phyloP scores from a whole-genome alignment of 2,888 invertebrate genomes.

The Resseliella maxima region DNA sequence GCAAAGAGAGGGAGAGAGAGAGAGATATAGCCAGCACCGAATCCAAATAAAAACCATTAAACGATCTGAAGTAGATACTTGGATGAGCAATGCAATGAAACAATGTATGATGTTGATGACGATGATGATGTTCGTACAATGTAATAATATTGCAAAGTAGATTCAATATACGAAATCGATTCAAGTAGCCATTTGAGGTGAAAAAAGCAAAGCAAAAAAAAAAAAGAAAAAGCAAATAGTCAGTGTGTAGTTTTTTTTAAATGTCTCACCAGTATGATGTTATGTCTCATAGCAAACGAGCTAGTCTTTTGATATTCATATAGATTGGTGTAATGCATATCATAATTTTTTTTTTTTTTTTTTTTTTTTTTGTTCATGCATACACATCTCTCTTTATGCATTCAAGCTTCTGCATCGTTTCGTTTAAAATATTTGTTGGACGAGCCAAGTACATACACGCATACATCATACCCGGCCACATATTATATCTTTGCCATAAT shows the following conservation, averaged over 20 bases:
- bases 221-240: neutral
- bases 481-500: slow-evolving; percentile 42
- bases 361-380: neutral
- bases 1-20: no score
- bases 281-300: neutral
- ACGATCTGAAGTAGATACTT: neutral
- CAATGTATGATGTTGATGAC: neutral
- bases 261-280: neutral
- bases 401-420: neutral
- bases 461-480: neutral
- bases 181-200: neutral
- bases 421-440: neutral
- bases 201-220: no score
- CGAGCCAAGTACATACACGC: neutral
- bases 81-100: neutral
- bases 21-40: neutral
- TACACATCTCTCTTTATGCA: neutral
- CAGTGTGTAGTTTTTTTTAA: neutral
- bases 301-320: neutral
- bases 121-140: neutral
- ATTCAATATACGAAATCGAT: slow-evolving; percentile 7
- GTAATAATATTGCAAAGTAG: neutral
- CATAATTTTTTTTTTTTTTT: no score
- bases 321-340: neutral
- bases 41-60: neutral